Evolutionary conservation across 2,797 vertebrate genomes (phyloP), one percentile per base, ranked within the genome.

Genomic region (Scolopax bukidnonensis): DNA sequence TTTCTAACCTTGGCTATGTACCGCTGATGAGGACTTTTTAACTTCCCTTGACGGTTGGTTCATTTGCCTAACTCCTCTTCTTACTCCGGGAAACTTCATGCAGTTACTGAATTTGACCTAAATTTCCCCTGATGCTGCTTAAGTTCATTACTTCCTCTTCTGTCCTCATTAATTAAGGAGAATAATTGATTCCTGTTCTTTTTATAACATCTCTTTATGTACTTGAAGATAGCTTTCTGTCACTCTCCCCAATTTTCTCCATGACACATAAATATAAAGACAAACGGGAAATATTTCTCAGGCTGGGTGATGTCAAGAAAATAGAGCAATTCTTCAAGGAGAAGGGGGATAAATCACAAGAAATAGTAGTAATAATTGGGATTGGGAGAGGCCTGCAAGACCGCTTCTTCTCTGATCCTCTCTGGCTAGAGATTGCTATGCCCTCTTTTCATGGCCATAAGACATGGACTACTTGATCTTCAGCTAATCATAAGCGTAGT

Each of bases 161-260:
- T 92, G 71, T 64, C 77, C 83, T 94, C 68, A 43, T 97, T 97
- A 97, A 95, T 95, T 95, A 95, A 96, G 79, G 53, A 57, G 38
- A 96, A 83, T 95, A 96, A 95, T 96, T 95, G 94, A 93, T 95
- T 96, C 67, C 51, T 88, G 65, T 93, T 96, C 93, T 95, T 93
- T 95, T 91, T 97, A 90, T 95, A 95, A 70, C 79, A 84, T 67
- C 70, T 38, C 40, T 93, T 67, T 88, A 93, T 79, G 23, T 94
- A 87, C 63, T 93, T 90, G 85, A 93, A 90, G 77, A 76, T 78
- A 86, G 38, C 13, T 88, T n/a, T 93, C 45, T 81, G 56, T 84
- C 69, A 81, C 28, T 65, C 69, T 92, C 30, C 13, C 33, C 28
- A 25, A 0, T 76, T 93, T 93, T 87, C 65, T 90, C 50, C 32